These are phyloP conservation scores for Champsocephalus gunnari DNA, from an alignment of 2,797 vertebrate genomes.

Conservation along the genomic window DNA sequence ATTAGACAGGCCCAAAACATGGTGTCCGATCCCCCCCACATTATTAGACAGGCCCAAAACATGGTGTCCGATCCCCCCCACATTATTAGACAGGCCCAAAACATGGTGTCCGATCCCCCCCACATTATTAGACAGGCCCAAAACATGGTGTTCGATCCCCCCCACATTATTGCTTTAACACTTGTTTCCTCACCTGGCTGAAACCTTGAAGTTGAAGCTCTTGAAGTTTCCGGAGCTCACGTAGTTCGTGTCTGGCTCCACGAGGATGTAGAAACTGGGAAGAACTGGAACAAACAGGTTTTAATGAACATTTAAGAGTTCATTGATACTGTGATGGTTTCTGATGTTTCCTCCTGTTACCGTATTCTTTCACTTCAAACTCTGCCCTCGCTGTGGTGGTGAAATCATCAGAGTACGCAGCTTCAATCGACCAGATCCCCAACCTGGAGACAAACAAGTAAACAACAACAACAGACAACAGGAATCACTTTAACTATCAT, in stretches of 20 bases:
- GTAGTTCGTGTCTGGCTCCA: constrained; percentile 87
- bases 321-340: background rate
- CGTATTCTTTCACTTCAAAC: constrained; percentile 96
- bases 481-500: no score
- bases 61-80: no score
- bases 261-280: constrained; percentile 88
- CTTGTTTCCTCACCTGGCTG: constrained; percentile 83
- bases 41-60: no score
- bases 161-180: no score
- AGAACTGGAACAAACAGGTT: constrained; percentile 83
- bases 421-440: constrained; percentile 91
- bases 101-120: no score
- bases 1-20: no score
- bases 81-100: no score
- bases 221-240: constrained; percentile 86
- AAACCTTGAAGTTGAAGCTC: constrained; percentile 86
- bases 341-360: constrained; percentile 74
- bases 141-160: no score
- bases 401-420: constrained; percentile 88
- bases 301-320: background rate
- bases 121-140: no score
- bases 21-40: no score
- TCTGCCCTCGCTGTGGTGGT: constrained; percentile 81
- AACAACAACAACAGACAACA: no score
- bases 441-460: constrained; percentile 77